Conservation (phyloP, 2,888 invertebrate species). For the Agonopterix alstromeriana region DNA sequence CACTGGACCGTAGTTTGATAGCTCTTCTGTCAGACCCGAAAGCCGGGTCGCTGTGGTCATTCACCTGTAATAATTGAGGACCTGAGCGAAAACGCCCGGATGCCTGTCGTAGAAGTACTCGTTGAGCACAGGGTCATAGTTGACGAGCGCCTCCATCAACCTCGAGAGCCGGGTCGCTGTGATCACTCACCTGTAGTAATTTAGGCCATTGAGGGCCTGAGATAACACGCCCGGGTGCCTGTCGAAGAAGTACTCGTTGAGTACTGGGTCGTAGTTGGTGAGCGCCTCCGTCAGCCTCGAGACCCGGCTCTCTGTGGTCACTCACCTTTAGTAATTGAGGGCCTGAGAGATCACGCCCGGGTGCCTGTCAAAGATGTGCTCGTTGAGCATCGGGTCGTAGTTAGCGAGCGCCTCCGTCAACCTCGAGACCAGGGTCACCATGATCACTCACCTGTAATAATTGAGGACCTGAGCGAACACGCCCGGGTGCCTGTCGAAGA, state of each 20-base stretch:
- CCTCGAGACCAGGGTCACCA: constrained; percentile 94
- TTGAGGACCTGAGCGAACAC: too few relatives aligned
- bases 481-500: too few relatives aligned
- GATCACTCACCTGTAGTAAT: constrained; percentile 93
- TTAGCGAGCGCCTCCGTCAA: constrained; percentile 90
- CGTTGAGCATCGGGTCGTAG: too few relatives aligned
- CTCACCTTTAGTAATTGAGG: constrained; percentile 78
- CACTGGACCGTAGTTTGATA: too few relatives aligned
- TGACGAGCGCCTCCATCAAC: too few relatives aligned
- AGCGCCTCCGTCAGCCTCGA: constrained; percentile 97
- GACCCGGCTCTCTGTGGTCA: constrained; percentile 87
- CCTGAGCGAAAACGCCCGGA: constrained; percentile 95
- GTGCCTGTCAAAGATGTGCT: too few relatives aligned
- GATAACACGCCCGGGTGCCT: constrained; percentile 96
- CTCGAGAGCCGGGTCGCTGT: not conserved
- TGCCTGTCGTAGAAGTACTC: too few relatives aligned
- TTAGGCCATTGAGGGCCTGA: constrained; percentile 96
- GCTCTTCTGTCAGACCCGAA: too few relatives aligned
- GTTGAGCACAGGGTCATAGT: too few relatives aligned
- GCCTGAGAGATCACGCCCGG: too few relatives aligned
- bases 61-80: constrained; percentile 87
- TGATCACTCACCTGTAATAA: constrained; percentile 87
- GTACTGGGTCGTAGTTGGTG: constrained; percentile 98
- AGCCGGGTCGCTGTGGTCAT: constrained; percentile 73
- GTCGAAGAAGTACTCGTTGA: constrained; percentile 99